These are phyloP conservation scores for Spea multiplicata DNA, from an alignment of 2,113 vertebrate species.

Conservation along the genomic window DNA sequence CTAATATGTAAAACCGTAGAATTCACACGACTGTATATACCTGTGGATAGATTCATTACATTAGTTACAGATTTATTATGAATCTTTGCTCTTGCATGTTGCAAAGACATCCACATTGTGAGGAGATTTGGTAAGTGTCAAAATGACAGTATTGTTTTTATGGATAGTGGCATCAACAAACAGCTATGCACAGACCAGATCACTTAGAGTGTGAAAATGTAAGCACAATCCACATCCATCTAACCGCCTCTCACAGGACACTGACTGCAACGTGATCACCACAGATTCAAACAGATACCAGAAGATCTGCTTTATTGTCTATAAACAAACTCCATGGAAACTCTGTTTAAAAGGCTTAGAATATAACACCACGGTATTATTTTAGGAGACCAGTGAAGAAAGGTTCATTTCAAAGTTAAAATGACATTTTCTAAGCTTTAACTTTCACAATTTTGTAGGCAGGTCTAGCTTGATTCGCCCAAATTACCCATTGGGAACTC, in stretches of 20 bases:
- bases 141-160: background rate
- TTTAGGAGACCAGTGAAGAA: slow-evolving; percentile 3
- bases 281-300: slow-evolving; percentile 8
- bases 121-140: background rate
- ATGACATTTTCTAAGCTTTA: background rate
- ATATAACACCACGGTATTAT: slow-evolving; percentile 25
- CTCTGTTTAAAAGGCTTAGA: background rate
- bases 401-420: slow-evolving; percentile 8
- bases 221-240: background rate
- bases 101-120: too few relatives aligned
- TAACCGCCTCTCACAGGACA: background rate
- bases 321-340: slow-evolving; percentile 34
- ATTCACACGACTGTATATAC: too few relatives aligned
- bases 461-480: background rate
- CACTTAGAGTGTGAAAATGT: background rate
- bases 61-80: too few relatives aligned
- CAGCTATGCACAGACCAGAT: background rate
- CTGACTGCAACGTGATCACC: slow-evolving; percentile 17
- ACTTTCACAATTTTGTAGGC: background rate
- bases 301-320: slow-evolving; percentile 23
- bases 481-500: too few relatives aligned
- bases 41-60: too few relatives aligned
- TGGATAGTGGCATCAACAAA: background rate
- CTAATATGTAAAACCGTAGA: too few relatives aligned
- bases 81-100: too few relatives aligned